Conservation (phyloP, 2,797 vertebrate species). For the Typhlichthys subterraneus region DNA sequence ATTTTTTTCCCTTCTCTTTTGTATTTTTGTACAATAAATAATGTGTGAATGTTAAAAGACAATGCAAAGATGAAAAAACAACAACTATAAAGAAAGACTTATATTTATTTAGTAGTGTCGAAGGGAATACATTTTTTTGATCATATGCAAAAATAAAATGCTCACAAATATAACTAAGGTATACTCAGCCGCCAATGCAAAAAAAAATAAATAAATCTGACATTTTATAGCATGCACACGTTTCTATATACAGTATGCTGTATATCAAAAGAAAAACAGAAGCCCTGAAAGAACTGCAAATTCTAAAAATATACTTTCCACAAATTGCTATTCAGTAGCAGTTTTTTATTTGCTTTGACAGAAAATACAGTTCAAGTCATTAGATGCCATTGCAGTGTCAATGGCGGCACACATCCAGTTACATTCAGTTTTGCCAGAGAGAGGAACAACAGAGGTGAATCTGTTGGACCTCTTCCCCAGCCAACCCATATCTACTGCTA, state of each 20-base stretch:
- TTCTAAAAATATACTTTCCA: slow-evolving; percentile 15
- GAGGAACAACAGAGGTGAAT: slow-evolving; percentile 69
- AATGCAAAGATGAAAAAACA: not conserved
- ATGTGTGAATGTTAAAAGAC: slow-evolving; percentile 23
- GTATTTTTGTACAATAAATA: slow-evolving; percentile 41
- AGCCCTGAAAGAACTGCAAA: not conserved
- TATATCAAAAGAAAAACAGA: slow-evolving; percentile 39
- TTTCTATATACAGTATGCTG: slow-evolving; percentile 40
- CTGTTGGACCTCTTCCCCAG: slow-evolving; percentile 32
- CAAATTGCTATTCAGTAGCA: slow-evolving; percentile 43
- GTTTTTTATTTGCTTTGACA: slow-evolving; percentile 42
- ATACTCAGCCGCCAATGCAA: slow-evolving; percentile 12
- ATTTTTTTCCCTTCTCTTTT: slow-evolving; percentile 45
- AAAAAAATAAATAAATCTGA: slow-evolving; percentile 11
- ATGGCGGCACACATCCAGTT: slow-evolving; percentile 48
- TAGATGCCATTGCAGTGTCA: slow-evolving; percentile 68
- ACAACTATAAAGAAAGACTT: slow-evolving; percentile 20
- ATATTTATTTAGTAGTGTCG: slow-evolving; percentile 7
- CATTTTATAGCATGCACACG: slow-evolving; percentile 47
- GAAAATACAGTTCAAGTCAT: slow-evolving; percentile 67
- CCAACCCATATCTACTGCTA: slow-evolving; percentile 45
- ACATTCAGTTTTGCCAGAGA: slow-evolving; percentile 64
- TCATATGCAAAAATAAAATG: not conserved
- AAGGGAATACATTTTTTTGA: slow-evolving; percentile 21
- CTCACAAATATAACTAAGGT: slow-evolving; percentile 15